Conservation (phyloP, 2,888 invertebrate genomes). For the Aspidiotus destructor region DNA sequence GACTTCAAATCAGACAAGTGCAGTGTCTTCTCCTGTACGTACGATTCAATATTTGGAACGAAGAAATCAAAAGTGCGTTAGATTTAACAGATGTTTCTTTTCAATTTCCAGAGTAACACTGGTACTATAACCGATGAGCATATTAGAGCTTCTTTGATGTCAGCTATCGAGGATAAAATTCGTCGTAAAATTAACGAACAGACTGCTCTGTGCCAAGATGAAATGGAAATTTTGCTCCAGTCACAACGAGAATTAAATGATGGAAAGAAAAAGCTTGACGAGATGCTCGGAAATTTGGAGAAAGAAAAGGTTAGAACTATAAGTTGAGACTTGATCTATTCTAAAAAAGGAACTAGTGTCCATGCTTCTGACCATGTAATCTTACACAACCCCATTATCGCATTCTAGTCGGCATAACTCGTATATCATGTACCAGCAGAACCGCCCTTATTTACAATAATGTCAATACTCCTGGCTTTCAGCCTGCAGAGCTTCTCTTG, state of each 20-base stretch:
- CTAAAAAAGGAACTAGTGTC: neutral
- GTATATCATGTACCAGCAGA: too few species aligned
- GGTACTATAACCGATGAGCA: slow-evolving; percentile 93
- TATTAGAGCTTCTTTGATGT: slow-evolving; percentile 82
- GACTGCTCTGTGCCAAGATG: slow-evolving; percentile 82
- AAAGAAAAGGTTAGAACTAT: slow-evolving; percentile 52
- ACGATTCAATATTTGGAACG: too few species aligned
- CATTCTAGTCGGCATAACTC: too few species aligned
- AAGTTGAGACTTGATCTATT: neutral
- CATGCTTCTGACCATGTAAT: neutral
- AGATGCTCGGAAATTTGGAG: slow-evolving; percentile 64
- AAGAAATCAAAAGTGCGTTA: too few species aligned
- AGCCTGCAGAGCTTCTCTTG: too few species aligned
- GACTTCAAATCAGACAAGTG: slow-evolving; percentile 39
- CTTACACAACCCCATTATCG: too few species aligned
- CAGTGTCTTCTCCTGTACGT: slow-evolving; percentile 23
- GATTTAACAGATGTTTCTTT: too few species aligned
- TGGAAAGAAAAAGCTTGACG: slow-evolving; percentile 71
- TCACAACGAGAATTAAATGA: slow-evolving; percentile 78
- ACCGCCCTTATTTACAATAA: too few species aligned
- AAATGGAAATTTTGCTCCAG: slow-evolving; percentile 75
- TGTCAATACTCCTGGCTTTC: too few species aligned
- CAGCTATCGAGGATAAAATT: slow-evolving; percentile 92
- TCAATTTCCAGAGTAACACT: slow-evolving; percentile 42
- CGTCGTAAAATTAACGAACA: slow-evolving; percentile 77